These are phyloP conservation scores for Monomorium pharaonis DNA, from an alignment of 1,140 invertebrate genomes.

Conservation along the genomic window DNA sequence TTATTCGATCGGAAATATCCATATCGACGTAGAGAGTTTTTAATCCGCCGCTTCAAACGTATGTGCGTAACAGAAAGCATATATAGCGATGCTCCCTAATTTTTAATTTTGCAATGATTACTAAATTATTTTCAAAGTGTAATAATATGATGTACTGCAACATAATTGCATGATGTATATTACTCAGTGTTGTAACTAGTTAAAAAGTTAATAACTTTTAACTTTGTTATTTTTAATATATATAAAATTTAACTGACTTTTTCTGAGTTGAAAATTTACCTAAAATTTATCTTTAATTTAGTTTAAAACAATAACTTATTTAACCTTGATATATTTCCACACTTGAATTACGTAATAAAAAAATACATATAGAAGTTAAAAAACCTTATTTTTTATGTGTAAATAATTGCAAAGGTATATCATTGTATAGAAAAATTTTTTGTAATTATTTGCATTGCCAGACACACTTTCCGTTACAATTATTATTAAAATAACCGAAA, in stretches of 20 bases:
- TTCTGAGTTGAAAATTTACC: no score
- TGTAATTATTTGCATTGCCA: background rate
- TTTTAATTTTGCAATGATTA: slow-evolving; percentile 16
- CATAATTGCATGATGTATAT: background rate
- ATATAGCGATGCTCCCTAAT: slow-evolving; percentile 16
- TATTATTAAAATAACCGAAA: background rate
- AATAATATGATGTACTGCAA: background rate
- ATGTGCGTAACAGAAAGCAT: background rate
- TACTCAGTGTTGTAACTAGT: no score
- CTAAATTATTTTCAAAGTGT: background rate
- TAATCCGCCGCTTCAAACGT: slow-evolving; percentile 21
- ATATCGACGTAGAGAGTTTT: slow-evolving; percentile 22
- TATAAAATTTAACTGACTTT: no score
- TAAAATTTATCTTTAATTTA: no score
- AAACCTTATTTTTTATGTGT: no score
- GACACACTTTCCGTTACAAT: no score
- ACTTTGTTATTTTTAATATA: no score
- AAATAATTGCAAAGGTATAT: background rate
- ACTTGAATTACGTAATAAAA: background rate
- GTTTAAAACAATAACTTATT: no score
- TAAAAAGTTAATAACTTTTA: no score
- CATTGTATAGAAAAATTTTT: no score
- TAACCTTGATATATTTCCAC: background rate
- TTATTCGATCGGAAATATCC: slow-evolving; percentile 42
- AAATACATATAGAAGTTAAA: no score